Conservation (phyloP, 2,888 invertebrate genomes). For the Agriopis marginaria region DNA sequence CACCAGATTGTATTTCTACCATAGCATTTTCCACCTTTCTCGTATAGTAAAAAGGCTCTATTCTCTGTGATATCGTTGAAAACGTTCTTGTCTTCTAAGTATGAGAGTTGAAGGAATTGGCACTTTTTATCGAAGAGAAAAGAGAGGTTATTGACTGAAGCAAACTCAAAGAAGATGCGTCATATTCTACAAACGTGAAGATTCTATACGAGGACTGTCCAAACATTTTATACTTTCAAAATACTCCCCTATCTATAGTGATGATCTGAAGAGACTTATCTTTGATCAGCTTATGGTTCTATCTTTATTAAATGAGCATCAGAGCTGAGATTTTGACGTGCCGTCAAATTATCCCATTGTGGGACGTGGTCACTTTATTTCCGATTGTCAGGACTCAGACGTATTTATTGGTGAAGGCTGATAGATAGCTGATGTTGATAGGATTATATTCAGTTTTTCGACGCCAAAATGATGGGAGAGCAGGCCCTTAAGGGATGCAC, state of each 20-base stretch:
- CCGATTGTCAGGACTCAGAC: conserved; percentile 67
- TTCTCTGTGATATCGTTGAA: conserved; percentile 50
- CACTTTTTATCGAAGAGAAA: conserved; percentile 50
- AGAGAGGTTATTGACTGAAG: conserved; percentile 52
- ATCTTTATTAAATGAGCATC: conserved; percentile 83
- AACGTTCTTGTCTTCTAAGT: conserved; percentile 43
- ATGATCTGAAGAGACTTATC: conserved; percentile 82
- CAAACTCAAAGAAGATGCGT: conserved; percentile 59
- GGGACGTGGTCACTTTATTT: conserved; percentile 68
- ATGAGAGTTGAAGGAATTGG: conserved; percentile 49
- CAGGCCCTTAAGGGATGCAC: conserved; percentile 36
- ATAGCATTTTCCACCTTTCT: conserved; percentile 53
- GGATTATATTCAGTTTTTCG: conserved; percentile 69
- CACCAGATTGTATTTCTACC: conserved; percentile 62
- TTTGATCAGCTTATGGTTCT: conserved; percentile 78
- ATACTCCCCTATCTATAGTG: conserved; percentile 81
- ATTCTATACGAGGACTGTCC: conserved; percentile 84
- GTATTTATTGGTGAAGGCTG: conserved; percentile 77
- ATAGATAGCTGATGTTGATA: conserved; percentile 70
- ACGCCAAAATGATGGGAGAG: conserved; percentile 50
- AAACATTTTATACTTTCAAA: conserved; percentile 86
- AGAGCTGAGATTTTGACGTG: conserved; percentile 67
- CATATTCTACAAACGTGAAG: conserved; percentile 81
- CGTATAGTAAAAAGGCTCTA: conserved; percentile 30
- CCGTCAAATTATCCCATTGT: conserved; percentile 81